Evolutionary conservation across 2,888 invertebrate species (phyloP).

Genomic region (Cryptosula pallasiana): DNA sequence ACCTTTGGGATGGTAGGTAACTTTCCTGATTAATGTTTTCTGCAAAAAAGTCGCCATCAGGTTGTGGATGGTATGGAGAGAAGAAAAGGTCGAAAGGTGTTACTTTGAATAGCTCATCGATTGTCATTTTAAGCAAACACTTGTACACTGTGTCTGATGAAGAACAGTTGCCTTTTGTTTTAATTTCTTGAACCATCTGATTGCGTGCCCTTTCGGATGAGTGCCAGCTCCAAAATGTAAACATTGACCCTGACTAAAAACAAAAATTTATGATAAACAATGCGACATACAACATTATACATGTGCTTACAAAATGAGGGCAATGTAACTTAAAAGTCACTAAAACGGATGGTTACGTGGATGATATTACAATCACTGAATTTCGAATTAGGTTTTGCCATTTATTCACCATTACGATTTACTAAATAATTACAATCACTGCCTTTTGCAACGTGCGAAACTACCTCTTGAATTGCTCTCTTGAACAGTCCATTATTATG

Average conservation of each 20-base stretch:
- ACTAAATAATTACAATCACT: too few relatives aligned
- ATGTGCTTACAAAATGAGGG: neutral
- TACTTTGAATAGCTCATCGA: neutral
- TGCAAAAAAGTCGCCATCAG: constrained; percentile 5
- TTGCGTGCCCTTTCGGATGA: neutral
- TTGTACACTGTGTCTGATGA: neutral
- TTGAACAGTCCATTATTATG: constrained; percentile 28
- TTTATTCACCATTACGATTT: too few relatives aligned
- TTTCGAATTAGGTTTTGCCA: too few relatives aligned
- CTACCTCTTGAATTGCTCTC: too few relatives aligned
- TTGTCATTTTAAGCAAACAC: neutral
- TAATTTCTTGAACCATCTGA: neutral
- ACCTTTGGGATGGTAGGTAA: neutral
- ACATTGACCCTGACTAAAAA: constrained; percentile 4
- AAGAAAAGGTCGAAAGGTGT: neutral
- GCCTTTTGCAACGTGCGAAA: too few relatives aligned
- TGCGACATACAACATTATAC: neutral
- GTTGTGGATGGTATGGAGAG: neutral
- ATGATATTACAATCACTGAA: too few relatives aligned
- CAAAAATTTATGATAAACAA: neutral
- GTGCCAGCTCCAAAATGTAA: neutral
- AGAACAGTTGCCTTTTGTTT: neutral
- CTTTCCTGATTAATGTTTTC: neutral
- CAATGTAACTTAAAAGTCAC: neutral
- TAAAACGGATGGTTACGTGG: too few relatives aligned